Conservation (phyloP, 2,797 vertebrate species). For the Megaceryle alcyon region DNA sequence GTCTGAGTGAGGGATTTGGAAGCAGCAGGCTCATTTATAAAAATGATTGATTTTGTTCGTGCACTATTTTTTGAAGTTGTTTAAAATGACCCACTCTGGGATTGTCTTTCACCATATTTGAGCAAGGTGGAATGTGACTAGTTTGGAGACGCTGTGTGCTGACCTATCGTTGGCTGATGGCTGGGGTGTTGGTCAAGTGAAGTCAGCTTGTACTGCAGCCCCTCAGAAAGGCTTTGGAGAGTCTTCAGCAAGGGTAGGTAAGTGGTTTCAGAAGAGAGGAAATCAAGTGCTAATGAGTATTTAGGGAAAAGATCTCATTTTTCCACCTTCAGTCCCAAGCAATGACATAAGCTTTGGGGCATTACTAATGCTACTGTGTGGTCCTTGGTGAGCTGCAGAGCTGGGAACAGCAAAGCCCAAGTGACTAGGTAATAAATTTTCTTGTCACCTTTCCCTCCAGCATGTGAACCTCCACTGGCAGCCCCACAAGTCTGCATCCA, state of each 20-base stretch:
- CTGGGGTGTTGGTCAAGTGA: background rate
- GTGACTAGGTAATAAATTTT: background rate
- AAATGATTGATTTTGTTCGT: background rate
- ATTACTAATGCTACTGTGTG: background rate
- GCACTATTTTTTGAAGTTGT: background rate
- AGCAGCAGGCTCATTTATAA: background rate
- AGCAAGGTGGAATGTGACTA: background rate
- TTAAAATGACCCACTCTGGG: background rate
- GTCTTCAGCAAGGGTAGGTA: background rate
- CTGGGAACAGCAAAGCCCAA: background rate
- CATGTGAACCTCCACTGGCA: background rate
- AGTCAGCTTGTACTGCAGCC: background rate
- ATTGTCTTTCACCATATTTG: background rate
- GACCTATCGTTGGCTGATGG: background rate
- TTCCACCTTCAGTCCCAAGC: background rate
- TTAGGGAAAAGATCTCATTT: background rate
- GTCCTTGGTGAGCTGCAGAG: background rate
- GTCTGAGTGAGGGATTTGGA: background rate
- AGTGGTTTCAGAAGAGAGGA: background rate
- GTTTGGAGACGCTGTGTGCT: background rate
- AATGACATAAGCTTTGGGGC: background rate
- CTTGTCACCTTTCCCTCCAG: background rate
- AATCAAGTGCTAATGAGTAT: background rate
- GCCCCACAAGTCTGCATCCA: fast-evolving
- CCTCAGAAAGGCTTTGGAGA: background rate